Evolutionary conservation across 1,140 invertebrate genomes (phyloP), one percentile per base, ranked within the genome.

Genomic region (Subanguina moxae): DNA sequence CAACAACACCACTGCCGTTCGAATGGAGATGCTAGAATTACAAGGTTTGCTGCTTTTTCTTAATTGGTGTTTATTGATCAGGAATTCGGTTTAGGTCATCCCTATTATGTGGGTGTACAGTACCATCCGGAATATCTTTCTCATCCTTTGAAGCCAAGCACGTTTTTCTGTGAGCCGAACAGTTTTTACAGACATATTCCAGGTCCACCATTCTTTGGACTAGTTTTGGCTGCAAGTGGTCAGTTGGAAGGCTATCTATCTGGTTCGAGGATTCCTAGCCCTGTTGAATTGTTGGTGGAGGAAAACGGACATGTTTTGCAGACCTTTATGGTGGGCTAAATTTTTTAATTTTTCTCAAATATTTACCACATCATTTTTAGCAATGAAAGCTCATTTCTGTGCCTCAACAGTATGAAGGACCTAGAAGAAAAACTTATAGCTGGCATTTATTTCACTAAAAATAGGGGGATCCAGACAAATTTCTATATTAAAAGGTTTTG

Each of bases 51-150:
- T 28, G 84, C 15, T 13, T 43, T 46, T 57, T 52, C 25, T 27
- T 23, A 17, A 1, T 59, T 25, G 48, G 3, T 3, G 3, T 52
- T 52, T 52, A 3, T 52, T 15, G 8, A 52, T 52, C 17, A 21
- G 3, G 3, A 52, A 52, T 67, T 78, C n/a, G n/a, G n/a, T n/a
- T 82, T 17, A 86, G 68, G 86, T 71, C 94, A 98, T 85, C 90
- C 89, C 0, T 99, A 91, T 83, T 99, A 91, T 84, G 90, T 96
- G 15, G 91, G 90, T 0, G 93, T 93, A 0, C 96, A 98, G 84
- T 99, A 90, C 83, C 95, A 98, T 84, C 95, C 95, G 0, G 95
- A 98, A 83, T 99, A 97, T 84, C 86, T 96, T 19, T 94, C 92
- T 0, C 86, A 94, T 0, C 94, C 95, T 0, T 84, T 96, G 61